phyloP scores from a whole-genome alignment of 2,113 vertebrate species.

The Myotis brandtii region DNA sequence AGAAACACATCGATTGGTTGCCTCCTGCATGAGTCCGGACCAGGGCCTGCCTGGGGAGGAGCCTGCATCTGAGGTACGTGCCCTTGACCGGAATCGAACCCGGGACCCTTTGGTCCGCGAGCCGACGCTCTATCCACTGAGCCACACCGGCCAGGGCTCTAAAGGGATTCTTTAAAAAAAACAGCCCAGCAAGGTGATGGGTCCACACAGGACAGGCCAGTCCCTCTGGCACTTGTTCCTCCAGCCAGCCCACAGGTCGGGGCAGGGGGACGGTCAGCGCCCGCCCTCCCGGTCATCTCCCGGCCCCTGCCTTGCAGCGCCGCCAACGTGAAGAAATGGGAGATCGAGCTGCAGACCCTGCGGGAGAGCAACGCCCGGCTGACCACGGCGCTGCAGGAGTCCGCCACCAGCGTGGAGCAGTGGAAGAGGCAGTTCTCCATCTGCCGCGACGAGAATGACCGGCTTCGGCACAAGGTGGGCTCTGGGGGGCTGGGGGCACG shows the following conservation, averaged over 20 bases:
- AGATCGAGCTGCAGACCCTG: conserved; percentile 95
- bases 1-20: no score
- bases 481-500: fast-evolving
- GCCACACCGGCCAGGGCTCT: not conserved
- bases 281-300: fast-evolving
- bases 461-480: conserved; percentile 92
- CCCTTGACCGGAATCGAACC: no score
- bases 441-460: conserved; percentile 95
- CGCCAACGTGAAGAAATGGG: conserved; percentile 95
- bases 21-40: no score
- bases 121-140: no score
- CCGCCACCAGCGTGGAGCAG: conserved; percentile 93
- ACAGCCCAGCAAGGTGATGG: not conserved
- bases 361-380: conserved; percentile 94
- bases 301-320: conserved; percentile 83
- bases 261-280: fast-evolving
- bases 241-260: not conserved
- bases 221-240: not conserved
- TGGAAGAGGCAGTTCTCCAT: conserved; percentile 94
- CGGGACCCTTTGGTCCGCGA: no score
- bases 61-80: no score
- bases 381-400: conserved; percentile 93
- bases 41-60: no score
- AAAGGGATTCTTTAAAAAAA: not conserved
- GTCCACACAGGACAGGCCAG: not conserved